Evolutionary conservation across 2,888 invertebrate genomes (phyloP).

Genomic region (Stomorhina lunata): DNA sequence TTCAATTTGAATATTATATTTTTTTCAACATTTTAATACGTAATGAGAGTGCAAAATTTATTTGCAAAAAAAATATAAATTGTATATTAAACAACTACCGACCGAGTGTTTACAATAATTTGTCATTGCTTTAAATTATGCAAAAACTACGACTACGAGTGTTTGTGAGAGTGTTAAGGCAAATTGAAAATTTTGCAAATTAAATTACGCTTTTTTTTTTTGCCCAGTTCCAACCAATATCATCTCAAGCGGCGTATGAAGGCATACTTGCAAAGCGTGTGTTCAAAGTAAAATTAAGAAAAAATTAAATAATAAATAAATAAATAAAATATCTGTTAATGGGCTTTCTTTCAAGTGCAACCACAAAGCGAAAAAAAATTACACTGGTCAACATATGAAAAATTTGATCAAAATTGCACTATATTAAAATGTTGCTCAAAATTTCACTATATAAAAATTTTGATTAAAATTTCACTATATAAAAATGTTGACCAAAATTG

Average conservation of each 20-base stretch:
- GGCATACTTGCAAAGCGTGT: background rate
- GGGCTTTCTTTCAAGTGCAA: constrained; percentile 44
- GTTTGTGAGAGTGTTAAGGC: background rate
- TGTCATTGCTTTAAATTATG: constrained; percentile 47
- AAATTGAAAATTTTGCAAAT: constrained; percentile 38
- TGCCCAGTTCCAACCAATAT: constrained; percentile 2
- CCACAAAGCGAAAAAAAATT: background rate
- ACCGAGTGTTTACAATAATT: constrained; percentile 25
- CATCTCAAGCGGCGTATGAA: constrained; percentile 15
- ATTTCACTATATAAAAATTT: too few relatives aligned
- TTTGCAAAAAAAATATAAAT: constrained; percentile 4
- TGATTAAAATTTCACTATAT: too few relatives aligned
- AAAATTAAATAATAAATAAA: background rate
- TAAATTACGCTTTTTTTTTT: background rate
- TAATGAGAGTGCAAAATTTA: constrained; percentile 15
- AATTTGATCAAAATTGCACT: too few relatives aligned
- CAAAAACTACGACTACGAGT: background rate
- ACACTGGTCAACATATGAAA: background rate
- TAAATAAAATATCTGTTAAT: constrained; percentile 15
- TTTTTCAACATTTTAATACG: background rate
- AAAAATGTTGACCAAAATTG: too few relatives aligned
- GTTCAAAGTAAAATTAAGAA: background rate
- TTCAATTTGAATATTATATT: background rate
- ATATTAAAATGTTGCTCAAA: too few relatives aligned
- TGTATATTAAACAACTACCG: background rate